Conservation (phyloP, 2,797 vertebrate species). For the Gallinago nigripennis region DNA sequence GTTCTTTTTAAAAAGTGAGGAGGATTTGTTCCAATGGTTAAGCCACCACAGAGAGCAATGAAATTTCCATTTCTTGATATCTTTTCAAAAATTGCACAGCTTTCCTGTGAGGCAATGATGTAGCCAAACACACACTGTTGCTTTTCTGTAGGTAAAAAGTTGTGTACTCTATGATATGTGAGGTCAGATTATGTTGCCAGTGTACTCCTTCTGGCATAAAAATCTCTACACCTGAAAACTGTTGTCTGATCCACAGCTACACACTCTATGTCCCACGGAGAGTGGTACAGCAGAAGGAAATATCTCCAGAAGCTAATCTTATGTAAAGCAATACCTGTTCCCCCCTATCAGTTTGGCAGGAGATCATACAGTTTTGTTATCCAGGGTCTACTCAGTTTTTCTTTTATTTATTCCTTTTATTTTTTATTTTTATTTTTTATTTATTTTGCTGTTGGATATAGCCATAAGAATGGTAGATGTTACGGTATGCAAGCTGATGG, state of each 20-base stretch:
- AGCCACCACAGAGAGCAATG: neutral
- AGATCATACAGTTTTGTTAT: neutral
- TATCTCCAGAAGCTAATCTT: neutral
- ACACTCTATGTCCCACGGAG: neutral
- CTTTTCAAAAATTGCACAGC: neutral
- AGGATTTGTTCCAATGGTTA: conserved; percentile 4
- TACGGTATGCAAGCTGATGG: neutral
- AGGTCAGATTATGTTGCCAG: neutral
- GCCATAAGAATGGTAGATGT: neutral
- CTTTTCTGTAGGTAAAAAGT: neutral
- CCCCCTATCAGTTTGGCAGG: neutral
- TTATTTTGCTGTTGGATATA: neutral
- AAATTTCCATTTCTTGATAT: neutral
- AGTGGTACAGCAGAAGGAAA: neutral
- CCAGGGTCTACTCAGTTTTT: neutral
- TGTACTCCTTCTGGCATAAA: neutral
- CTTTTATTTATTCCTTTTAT: neutral
- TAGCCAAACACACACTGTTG: neutral
- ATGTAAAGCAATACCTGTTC: neutral
- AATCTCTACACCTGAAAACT: neutral
- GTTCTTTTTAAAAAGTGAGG: neutral
- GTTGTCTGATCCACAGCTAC: neutral
- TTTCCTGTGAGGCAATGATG: neutral
- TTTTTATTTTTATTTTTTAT: neutral
- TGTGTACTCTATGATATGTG: neutral